Percentiles rank a stretch among this genome's conserved stretches.
These are phyloP conservation scores for Rhincodon typus DNA, from an alignment of 2,797 vertebrate species.

Conservation along the genomic window DNA sequence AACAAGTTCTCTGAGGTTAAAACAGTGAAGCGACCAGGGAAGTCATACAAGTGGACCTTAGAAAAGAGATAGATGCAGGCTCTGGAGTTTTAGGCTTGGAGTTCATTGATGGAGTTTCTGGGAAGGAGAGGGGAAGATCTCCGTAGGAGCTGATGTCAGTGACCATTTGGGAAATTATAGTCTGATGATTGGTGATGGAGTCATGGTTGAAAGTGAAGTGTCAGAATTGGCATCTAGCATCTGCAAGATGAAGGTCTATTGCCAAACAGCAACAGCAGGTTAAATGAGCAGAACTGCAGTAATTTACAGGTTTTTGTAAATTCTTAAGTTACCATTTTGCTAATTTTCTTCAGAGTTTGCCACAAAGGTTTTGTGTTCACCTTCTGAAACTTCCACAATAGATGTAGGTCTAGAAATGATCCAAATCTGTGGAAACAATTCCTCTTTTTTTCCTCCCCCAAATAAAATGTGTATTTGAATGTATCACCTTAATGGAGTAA, in stretches of 20 bases:
- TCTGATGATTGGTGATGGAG: neutral
- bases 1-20: too few species aligned
- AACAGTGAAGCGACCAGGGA: too few species aligned
- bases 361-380: neutral
- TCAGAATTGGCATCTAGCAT: neutral
- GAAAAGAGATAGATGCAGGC: neutral
- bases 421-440: neutral
- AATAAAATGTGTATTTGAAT: neutral
- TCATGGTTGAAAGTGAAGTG: neutral
- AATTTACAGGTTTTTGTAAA: neutral
- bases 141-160: neutral
- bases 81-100: neutral
- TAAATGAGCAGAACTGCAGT: neutral
- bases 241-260: neutral
- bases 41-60: too few species aligned
- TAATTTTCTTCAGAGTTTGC: neutral
- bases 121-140: neutral
- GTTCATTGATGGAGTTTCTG: neutral
- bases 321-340: neutral
- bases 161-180: neutral
- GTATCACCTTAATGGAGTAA: neutral
- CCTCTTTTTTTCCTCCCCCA: neutral
- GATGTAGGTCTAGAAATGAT: neutral
- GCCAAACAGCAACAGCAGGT: neutral
- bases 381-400: neutral